A percentile compares a stretch with the other conserved stretches of the same genome.
Conservation (phyloP, 37 sponge, comb jelly and placozoan genomes). For the Sycon ciliatum region DNA sequence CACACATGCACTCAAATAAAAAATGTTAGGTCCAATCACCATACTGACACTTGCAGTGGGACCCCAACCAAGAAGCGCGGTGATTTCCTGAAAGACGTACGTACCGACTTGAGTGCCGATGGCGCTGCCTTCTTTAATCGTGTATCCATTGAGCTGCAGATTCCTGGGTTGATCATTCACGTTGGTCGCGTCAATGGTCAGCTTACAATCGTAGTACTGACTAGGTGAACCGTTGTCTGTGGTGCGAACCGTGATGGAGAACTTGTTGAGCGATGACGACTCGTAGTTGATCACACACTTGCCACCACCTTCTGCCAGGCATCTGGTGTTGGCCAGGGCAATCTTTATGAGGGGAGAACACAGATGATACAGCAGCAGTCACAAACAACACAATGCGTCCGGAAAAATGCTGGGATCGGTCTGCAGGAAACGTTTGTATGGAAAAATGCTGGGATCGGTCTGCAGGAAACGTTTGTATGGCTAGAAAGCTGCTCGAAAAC, state of each 20-base stretch:
- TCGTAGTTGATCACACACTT: not conserved
- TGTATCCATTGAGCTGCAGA: not conserved
- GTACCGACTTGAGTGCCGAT: not conserved
- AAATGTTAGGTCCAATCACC: too few species aligned
- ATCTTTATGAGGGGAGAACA: not conserved
- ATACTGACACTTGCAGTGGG: too few species aligned
- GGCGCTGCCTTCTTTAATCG: not conserved
- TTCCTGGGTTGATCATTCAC: not conserved
- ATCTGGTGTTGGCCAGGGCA: not conserved
- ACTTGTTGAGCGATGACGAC: not conserved
- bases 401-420: too few species aligned
- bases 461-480: too few species aligned
- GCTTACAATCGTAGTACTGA: not conserved
- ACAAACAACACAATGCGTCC: too few species aligned
- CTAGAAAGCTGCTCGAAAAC: too few species aligned
- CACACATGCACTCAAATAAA: too few species aligned
- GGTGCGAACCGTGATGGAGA: not conserved
- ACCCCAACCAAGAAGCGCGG: too few species aligned
- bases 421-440: too few species aligned
- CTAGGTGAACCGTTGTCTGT: not conserved
- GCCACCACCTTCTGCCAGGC: not conserved
- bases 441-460: too few species aligned
- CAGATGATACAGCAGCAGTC: too few species aligned
- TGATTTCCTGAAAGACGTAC: too few species aligned
- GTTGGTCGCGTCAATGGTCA: not conserved